A percentile compares a stretch with the other conserved stretches of the same genome.
Evolutionary conservation across 2,888 invertebrate species (phyloP).

Genomic region (Drosophila phalerata): DNA sequence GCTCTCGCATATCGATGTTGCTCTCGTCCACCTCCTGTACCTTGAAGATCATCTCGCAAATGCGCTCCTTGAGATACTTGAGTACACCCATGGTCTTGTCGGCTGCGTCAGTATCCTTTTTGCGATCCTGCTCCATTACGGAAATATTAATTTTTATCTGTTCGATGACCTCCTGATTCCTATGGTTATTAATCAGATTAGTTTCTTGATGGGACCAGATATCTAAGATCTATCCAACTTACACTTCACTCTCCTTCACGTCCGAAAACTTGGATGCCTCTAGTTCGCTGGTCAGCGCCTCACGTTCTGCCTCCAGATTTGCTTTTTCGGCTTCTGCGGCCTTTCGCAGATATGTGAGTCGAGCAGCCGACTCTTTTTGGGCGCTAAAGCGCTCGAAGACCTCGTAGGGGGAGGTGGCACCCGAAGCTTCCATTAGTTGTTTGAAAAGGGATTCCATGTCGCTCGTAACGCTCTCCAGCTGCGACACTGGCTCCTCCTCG

Average conservation of each 20-base stretch:
- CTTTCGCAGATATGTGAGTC: conserved; percentile 89
- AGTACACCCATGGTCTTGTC: conserved; percentile 81
- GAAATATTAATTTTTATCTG: conserved; percentile 88
- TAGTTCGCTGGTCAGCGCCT: conserved; percentile 89
- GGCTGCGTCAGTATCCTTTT: conserved; percentile 84
- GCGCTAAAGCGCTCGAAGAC: conserved; percentile 91
- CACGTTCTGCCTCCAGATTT: conserved; percentile 89
- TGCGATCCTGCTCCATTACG: conserved; percentile 85
- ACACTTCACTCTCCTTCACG: conserved; percentile 93
- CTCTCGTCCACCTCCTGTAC: conserved; percentile 85
- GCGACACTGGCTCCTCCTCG: conserved; percentile 82
- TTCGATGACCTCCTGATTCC: conserved; percentile 91
- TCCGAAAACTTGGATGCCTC: conserved; percentile 93
- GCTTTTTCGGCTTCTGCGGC: conserved; percentile 91
- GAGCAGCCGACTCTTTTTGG: conserved; percentile 90
- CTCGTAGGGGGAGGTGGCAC: conserved; percentile 91
- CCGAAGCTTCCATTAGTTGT: conserved; percentile 91
- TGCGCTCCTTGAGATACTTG: conserved; percentile 82
- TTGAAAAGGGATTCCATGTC: conserved; percentile 90
- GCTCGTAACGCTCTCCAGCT: conserved; percentile 78
- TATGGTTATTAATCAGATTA: conserved; percentile 73
- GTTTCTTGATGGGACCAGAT: background rate
- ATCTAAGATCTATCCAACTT: conserved; percentile 71
- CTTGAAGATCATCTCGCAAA: conserved; percentile 85
- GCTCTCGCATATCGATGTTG: conserved; percentile 76